These are phyloP conservation scores for Ommatoiulus sabulosus DNA, from an alignment of 2,888 invertebrate genomes.

Conservation along the genomic window DNA sequence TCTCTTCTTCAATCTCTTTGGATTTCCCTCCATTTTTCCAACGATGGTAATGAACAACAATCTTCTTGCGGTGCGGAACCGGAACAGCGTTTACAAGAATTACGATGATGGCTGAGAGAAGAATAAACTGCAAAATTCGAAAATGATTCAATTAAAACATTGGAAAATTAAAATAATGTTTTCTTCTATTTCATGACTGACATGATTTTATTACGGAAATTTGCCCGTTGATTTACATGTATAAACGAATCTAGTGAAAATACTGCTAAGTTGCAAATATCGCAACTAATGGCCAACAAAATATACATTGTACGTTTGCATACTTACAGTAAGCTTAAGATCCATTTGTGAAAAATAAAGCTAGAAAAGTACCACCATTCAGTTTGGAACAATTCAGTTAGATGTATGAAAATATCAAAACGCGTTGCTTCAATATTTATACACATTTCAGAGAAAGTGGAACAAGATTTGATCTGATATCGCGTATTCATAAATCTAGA, in stretches of 20 bases:
- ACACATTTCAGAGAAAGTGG: background rate
- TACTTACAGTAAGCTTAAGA: conserved; percentile 26
- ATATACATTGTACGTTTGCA: no score
- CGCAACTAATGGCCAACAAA: no score
- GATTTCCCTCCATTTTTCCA: conserved; percentile 18
- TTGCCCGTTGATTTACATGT: no score
- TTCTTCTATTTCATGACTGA: no score
- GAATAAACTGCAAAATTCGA: background rate
- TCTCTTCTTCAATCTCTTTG: conserved; percentile 14
- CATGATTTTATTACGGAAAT: no score
- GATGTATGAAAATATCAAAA: background rate
- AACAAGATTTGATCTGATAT: conserved; percentile 20
- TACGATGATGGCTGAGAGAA: background rate
- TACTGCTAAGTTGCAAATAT: no score
- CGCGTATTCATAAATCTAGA: background rate
- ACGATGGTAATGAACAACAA: conserved; percentile 20
- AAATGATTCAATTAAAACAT: no score
- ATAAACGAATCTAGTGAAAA: no score
- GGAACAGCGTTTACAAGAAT: background rate
- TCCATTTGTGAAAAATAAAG: background rate
- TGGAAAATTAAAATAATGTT: no score
- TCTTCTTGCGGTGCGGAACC: background rate
- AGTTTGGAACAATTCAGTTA: background rate
- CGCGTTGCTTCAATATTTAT: background rate
- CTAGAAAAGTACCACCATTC: background rate